Conservation (phyloP, 2,888 invertebrate species). For the Dusona sp. region DNA sequence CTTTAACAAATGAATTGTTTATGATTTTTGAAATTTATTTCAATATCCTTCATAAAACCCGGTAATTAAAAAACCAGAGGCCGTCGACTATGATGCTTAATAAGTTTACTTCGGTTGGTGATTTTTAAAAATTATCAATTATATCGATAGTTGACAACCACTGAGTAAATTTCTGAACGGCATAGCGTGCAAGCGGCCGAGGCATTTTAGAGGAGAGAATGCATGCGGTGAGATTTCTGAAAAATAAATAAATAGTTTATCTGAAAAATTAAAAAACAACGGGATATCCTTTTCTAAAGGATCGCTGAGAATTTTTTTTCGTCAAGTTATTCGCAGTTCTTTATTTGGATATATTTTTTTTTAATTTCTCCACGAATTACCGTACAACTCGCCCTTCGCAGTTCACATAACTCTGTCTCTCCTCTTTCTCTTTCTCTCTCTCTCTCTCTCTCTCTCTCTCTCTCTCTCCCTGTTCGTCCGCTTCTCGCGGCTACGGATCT, state of each 20-base stretch:
- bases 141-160: slow-evolving; percentile 52
- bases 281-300: background rate
- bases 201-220: slow-evolving; percentile 1
- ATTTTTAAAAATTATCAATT: background rate
- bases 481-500: slow-evolving; percentile 25
- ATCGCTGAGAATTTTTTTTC: slow-evolving; percentile 6
- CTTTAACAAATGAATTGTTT: too few species aligned
- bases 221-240: slow-evolving; percentile 3
- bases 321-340: background rate
- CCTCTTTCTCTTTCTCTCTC: slow-evolving; percentile 5
- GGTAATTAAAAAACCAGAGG: background rate
- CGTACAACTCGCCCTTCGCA: background rate
- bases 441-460: slow-evolving; percentile 9
- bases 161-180: slow-evolving; percentile 21
- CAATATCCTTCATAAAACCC: background rate
- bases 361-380: slow-evolving; percentile 31
- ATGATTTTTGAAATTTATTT: too few species aligned
- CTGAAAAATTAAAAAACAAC: background rate
- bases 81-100: background rate
- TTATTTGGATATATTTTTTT: background rate
- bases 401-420: slow-evolving; percentile 30
- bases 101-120: background rate
- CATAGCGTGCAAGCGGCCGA: background rate
- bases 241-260: slow-evolving; percentile 30
- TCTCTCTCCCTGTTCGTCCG: background rate